Base-by-base conservation (phyloP, 2,797 vertebrate species). In the Kryptopterus vitreolus region DNA sequence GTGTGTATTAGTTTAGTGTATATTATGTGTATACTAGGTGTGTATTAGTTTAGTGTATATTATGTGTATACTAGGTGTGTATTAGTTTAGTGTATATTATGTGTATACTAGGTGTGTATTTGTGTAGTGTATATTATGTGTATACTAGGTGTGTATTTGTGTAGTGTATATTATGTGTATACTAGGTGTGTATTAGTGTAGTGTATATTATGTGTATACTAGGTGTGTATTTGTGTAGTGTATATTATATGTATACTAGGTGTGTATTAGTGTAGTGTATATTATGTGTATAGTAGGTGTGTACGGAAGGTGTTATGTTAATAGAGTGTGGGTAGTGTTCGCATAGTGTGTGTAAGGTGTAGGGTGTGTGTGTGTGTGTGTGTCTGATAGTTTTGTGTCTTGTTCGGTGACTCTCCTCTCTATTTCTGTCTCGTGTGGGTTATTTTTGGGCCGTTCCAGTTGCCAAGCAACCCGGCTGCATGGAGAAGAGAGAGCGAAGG, bases 391-490 rank as follows among this genome's bases (percentile, higher is more conserved):
- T 61, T 38, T 74, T 72, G 70, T 72, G 71, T 80, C 75, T 81
- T 70, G 72, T 76, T 84, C 68, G 70, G 59, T 59, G 82, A 72
- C 85, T 85, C 82, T 79, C 70, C 77, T 65, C 79, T 91, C 86
- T 94, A 94, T 94, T 94, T 95, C 90, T 90, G 92, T 94, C 92
- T 88, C 81, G 82, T 63, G 76, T 86, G 85, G 90, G 93, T 93
- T 94, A 94, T 94, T 94, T 72, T 94, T 91, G 87, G 92, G 93
- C 86, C 87, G 83, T 88, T 81, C 87, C 91, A 91, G 93, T 95
- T 94, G 91, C 94, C 91, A 92, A 91, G 94, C 92, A 92, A 94
- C 93, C 90, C 91, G 91, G 91, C 92, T 90, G 90, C 87, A 90
- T 89, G 86, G 88, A 84, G 88, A 89, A 88, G 84, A 84, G 87